Evolutionary conservation across 1,140 invertebrate species (phyloP).

Genomic region (Ceratosolen solmsi): DNA sequence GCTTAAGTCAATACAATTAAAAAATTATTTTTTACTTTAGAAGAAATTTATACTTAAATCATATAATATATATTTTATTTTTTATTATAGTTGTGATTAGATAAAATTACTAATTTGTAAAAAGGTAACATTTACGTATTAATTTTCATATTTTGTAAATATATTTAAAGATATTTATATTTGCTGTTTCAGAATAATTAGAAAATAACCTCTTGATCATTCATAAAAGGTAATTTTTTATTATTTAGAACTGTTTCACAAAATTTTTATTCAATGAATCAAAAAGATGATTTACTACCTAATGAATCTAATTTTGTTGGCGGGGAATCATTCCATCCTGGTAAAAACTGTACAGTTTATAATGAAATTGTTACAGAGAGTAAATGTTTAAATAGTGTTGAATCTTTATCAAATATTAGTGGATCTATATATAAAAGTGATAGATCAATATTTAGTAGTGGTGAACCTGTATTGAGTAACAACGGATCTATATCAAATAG

Average conservation of each 20-base stretch:
- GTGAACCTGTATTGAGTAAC: neutral
- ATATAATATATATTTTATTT: constrained; percentile 33
- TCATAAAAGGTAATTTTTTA: neutral
- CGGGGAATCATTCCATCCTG: constrained; percentile 25
- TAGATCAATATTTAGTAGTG: neutral
- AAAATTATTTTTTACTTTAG: constrained; percentile 7
- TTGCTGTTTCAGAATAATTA: constrained; percentile 36
- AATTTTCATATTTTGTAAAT: neutral
- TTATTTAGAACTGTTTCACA: constrained; percentile 27
- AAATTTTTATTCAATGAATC: constrained; percentile 34
- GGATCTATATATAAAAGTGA: neutral
- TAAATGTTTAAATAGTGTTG: constrained; percentile 10
- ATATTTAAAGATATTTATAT: neutral
- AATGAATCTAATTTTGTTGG: constrained; percentile 25
- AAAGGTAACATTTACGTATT: constrained; percentile 23
- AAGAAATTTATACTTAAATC: constrained; percentile 19
- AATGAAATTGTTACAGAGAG: constrained; percentile 5
- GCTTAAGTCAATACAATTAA: neutral
- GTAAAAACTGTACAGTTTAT: constrained; percentile 15
- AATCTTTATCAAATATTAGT: constrained; percentile 9
- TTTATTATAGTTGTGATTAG: neutral
- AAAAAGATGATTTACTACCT: constrained; percentile 23
- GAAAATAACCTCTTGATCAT: constrained; percentile 28
- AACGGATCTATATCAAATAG: neutral
- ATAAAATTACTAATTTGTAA: constrained; percentile 28